Conservation (phyloP, 2,888 invertebrate species). For the Plusia festucae region DNA sequence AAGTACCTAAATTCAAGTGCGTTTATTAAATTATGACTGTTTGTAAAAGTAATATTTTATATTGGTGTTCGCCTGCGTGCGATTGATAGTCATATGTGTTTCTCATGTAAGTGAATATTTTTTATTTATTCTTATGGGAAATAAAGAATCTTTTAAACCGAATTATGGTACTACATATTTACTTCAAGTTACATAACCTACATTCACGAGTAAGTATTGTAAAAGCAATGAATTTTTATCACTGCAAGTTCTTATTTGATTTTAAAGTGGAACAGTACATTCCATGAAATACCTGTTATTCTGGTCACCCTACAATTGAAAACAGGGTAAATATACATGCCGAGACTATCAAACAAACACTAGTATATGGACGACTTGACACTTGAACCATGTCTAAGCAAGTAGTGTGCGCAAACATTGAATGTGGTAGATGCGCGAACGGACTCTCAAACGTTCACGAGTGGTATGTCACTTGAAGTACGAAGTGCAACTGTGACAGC, state of each 20-base stretch:
- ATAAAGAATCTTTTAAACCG: constrained; percentile 11
- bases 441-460: constrained; percentile 50
- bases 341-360: constrained; percentile 42
- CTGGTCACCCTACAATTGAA: constrained; percentile 7
- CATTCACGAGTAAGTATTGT: background rate
- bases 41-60: too few relatives aligned
- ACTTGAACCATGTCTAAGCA: constrained; percentile 60
- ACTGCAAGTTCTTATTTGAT: background rate
- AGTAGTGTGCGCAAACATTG: constrained; percentile 58
- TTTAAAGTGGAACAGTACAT: constrained; percentile 2
- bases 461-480: constrained; percentile 39
- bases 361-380: constrained; percentile 49
- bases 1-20: too few relatives aligned
- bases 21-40: too few relatives aligned
- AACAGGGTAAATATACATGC: constrained; percentile 23
- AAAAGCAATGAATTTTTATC: background rate
- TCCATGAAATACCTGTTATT: background rate
- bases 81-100: too few relatives aligned
- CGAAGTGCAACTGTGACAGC: constrained; percentile 37
- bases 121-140: too few relatives aligned
- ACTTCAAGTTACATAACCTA: background rate
- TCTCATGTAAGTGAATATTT: too few relatives aligned
- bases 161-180: background rate
- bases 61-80: too few relatives aligned
- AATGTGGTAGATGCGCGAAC: constrained; percentile 55